Evolutionary conservation across 2,113 vertebrate genomes (phyloP), one percentile per base, ranked within the genome.

Genomic region (Merops nubicus): DNA sequence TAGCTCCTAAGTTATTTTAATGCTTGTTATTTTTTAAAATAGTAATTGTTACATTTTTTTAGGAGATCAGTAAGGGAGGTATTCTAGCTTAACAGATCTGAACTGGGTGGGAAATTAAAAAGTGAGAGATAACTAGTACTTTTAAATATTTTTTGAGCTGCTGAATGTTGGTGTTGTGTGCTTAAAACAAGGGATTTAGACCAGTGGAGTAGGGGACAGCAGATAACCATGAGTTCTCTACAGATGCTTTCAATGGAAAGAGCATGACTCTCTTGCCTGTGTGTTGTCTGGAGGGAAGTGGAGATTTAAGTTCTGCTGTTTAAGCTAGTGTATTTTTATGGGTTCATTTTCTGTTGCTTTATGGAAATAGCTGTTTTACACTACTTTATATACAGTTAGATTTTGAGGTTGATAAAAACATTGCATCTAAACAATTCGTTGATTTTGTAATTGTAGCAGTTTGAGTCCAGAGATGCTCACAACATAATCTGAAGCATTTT

Each of bases 191-290:
- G 4, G 31, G 25, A 29, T 54, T 48, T 67, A 42, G 51, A 22
- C 16, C 4, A 3, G 50, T 7, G 18, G 38, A 34, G 29, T 15
- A 40, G 51, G n/a, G 57, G 36, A 40, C 7, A 59, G n/a, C 0
- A 0, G 45, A 12, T 51, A 33, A 22, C 40, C 15, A 1, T 6
- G 40, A 21, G 9, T 57, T 47, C 36, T 57, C 29, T 12, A 5
- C 17, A 17, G 15, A 15, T 26, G 15, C 43, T 15, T 74, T 29
- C 5, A 22, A 10, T 88, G 54, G 68, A 33, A 69, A 15, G 78
- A n/a, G 22, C 21, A 22, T 2, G 8, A 12, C 33, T 19, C 0
- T 22, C 59, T 29, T 60, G 31, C 54, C 31, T 42, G 16, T 3
- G 0, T 26, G 45, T 54, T 87, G 40, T 43, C 77, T 43, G 68